Evolutionary conservation across 30 jellyfish, hydroid and myxozoan genomes (phyloP), one percentile per base, ranked within the genome.

Genomic region (Hydractinia echinata): DNA sequence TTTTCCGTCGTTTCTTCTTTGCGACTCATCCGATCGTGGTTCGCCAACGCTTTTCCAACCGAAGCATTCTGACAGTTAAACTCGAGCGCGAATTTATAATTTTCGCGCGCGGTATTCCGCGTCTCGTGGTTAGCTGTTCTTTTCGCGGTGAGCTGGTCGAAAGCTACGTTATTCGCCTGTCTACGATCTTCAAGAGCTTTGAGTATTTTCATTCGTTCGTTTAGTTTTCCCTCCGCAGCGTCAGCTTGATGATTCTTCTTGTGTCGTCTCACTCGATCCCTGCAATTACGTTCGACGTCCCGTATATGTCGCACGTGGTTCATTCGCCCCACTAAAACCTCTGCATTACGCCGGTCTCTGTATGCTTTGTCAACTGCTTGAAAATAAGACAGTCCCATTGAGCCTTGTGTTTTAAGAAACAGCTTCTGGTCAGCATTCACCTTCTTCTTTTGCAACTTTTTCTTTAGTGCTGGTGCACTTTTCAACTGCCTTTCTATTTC

Each of bases 291-390:
- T 50, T 71, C 81, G 39, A 20, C 13, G 60, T 19, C 18, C 60
- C 50, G 30, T 30, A 71, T 15, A 7, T 71, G 8, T 14, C n/a
- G 1, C 60, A 71, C 81, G 0, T 20, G 18, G 55, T 19, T 30
- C n/a, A 3, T 71, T 13, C 60, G 55, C 8, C 52, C 18, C 8
- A 71, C 11, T 9, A 71, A 15, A 54, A n/a, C 81, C 8, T 84
- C 87, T 6, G 91, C 87, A 5, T 88, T 85, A 54, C 84, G 88
- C 4, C 96, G 90, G 61, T 91, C 97, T 19, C 66, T 82, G 53
- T 91, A 91, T 6, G 97, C 97, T 66, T 86, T 86, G 30, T 91
- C 95, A 10, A 91, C 90, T 14, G 97, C 95, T 7, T 85, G 82
- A 58, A 91, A 86, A 72, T 88, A 85, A 21, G 97, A 81, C 66